These are phyloP conservation scores for Hucho hucho DNA, from an alignment of 2,113 vertebrate genomes.

Conservation along the genomic window DNA sequence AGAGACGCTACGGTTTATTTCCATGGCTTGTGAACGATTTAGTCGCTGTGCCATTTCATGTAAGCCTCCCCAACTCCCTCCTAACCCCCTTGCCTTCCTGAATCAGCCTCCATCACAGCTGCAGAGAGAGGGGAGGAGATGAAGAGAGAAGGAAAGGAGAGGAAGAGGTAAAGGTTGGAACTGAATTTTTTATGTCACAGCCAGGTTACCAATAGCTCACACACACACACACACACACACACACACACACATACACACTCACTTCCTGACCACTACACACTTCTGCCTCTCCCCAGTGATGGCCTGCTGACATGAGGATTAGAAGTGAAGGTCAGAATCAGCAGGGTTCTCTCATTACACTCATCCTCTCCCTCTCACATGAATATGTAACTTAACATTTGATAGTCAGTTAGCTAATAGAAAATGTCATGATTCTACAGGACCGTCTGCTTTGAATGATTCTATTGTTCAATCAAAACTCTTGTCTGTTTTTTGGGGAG, in stretches of 20 bases:
- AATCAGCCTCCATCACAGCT: constrained; percentile 48
- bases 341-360: not conserved
- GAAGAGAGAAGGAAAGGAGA: not conserved
- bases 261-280: not conserved
- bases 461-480: not conserved
- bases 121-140: not conserved
- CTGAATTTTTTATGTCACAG: constrained; percentile 74
- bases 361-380: not conserved
- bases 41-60: too few relatives aligned
- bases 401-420: too few relatives aligned
- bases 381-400: too few relatives aligned
- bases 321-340: constrained; percentile 1
- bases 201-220: constrained; percentile 14
- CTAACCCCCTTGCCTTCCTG: constrained; percentile 14
- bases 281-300: constrained; percentile 9
- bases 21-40: too few relatives aligned
- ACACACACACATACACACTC: not conserved
- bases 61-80: constrained; percentile 9
- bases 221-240: not conserved
- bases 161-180: constrained; percentile 63
- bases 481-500: too few relatives aligned
- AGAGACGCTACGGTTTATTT: too few relatives aligned
- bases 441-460: not conserved
- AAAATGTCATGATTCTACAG: not conserved
- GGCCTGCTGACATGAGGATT: not conserved